Evolutionary conservation across 2,888 invertebrate species (phyloP), one percentile per base, ranked within the genome.

Genomic region (Rhyacophila evoluta): DNA sequence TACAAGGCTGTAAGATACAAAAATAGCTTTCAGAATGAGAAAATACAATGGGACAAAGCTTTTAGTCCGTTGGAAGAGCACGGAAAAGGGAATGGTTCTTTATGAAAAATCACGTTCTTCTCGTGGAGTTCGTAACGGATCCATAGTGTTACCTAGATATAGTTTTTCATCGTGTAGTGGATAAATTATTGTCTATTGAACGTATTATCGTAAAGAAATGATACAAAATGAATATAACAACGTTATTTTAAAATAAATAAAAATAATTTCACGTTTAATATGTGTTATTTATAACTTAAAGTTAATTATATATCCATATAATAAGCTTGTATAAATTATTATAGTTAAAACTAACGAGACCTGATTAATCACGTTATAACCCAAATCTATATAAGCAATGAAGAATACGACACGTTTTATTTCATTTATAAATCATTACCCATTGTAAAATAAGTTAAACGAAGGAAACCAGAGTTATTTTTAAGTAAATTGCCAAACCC

Each of bases 11-110:
- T 38, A 74, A 75, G 38, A 15, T 69, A 75, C 75, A 75, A 19
- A 69, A 75, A 69, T 68, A 75, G 68, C 67, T 38, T 28, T 75
- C 38, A 27, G 28, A 68, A 75, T 38, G n/a, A 68, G 12, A 75
- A 37, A 38, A 38, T 37, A 37, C 69, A 39, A 37, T 37, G 15
- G 39, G 28, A 75, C 69, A 69, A 75, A 75, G 69, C 75, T 68
- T 75, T 75, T 75, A 69, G 37, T 12, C 69, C 39, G 68, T 8
- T 28, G 55, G 41, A 55, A 41, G 36, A 33, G 55, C 39, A 28
- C 25, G 28, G 55, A 41, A 55, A n/a, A 10, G 15, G 29, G 55
- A 74, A 19, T 19, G 19, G 10, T 33, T 36, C 73, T 33, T 74
- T 38, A 74, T 29, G 55, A 29, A 55, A 74, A 55, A 74, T 29